Evolutionary conservation across 2,888 invertebrate genomes (phyloP).

Genomic region (Cetonia aurata): DNA sequence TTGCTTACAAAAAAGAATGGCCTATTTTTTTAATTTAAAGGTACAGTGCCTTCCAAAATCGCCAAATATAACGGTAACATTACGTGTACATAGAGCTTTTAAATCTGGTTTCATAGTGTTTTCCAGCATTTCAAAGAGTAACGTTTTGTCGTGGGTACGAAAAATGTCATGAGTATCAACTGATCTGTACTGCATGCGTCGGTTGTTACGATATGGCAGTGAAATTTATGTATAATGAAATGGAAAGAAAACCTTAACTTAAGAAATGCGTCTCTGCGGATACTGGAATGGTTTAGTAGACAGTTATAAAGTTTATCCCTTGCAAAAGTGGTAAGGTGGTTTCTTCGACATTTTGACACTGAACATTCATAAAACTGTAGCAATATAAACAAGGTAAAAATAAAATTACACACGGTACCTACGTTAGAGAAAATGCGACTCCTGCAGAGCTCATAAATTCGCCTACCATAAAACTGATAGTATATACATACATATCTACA

Average conservation of each 20-base stretch:
- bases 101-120: too few relatives aligned
- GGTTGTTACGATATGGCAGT: too few relatives aligned
- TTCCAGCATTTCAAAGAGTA: too few relatives aligned
- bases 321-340: not conserved
- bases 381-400: slow-evolving; percentile 23
- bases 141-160: too few relatives aligned
- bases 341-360: slow-evolving; percentile 15
- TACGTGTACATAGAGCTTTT: too few relatives aligned
- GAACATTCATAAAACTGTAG: slow-evolving; percentile 14
- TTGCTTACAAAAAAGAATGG: too few relatives aligned
- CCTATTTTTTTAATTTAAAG: too few relatives aligned
- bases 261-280: slow-evolving; percentile 4
- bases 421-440: slow-evolving; percentile 14
- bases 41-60: too few relatives aligned
- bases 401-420: not conserved
- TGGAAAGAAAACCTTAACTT: slow-evolving; percentile 3
- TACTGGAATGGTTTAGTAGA: not conserved
- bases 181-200: too few relatives aligned
- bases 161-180: too few relatives aligned
- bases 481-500: slow-evolving; percentile 14
- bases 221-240: too few relatives aligned
- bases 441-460: slow-evolving; percentile 11
- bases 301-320: slow-evolving; percentile 4
- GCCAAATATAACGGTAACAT: too few relatives aligned
- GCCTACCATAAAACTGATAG: slow-evolving; percentile 6